phyloP scores from a whole-genome alignment of 1,140 invertebrate species.

The Nixonia krombeini region DNA sequence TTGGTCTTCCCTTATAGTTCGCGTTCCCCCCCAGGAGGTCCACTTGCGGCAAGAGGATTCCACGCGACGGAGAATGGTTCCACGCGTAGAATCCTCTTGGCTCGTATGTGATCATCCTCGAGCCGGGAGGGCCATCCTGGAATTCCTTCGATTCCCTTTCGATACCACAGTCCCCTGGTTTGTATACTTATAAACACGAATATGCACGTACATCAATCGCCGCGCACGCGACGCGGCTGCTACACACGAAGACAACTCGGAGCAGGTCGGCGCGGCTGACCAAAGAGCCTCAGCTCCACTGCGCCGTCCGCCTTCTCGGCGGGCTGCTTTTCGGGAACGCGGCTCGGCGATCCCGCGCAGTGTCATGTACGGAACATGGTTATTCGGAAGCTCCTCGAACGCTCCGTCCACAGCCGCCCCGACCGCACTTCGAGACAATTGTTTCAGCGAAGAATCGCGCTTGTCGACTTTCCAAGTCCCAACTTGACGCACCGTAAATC shows the following conservation, averaged over 20 bases:
- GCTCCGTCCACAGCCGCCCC: too few relatives aligned
- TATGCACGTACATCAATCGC: conserved; percentile 29
- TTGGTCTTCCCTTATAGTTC: too few relatives aligned
- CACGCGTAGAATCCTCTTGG: too few relatives aligned
- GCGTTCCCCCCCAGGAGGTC: too few relatives aligned
- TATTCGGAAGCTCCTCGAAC: too few relatives aligned
- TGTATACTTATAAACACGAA: conserved; percentile 24
- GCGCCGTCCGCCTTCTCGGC: not conserved
- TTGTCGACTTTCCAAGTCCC: not conserved
- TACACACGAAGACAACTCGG: conserved; percentile 2
- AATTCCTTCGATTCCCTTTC: too few relatives aligned
- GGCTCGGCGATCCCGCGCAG: not conserved
- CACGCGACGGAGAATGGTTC: too few relatives aligned
- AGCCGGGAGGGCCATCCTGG: too few relatives aligned
- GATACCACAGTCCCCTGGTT: conserved; percentile 1
- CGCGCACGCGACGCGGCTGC: conserved; percentile 10
- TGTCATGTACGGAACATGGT: too few relatives aligned
- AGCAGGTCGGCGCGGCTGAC: conserved; percentile 13
- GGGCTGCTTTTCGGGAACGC: not conserved
- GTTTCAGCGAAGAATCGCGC: not conserved
- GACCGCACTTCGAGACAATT: too few relatives aligned
- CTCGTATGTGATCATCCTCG: too few relatives aligned
- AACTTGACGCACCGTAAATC: not conserved
- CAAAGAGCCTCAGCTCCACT: conserved; percentile 13
- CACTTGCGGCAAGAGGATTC: too few relatives aligned